phyloP scores from a whole-genome alignment of 2,888 invertebrate genomes.

The Leptinotarsa peninsularis region DNA sequence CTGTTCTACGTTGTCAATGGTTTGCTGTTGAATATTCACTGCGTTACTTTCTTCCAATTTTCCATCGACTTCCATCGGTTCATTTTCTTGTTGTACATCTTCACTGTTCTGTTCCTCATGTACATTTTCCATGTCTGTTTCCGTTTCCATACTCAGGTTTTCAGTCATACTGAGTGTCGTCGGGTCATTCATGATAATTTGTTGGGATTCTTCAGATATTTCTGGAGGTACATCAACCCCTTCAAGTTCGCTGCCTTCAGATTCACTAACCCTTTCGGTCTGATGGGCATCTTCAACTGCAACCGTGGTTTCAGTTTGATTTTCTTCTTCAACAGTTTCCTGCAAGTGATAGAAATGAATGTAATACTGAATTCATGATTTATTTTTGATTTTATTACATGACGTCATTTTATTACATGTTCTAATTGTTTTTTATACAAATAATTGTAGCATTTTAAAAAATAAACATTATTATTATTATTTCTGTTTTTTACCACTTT shows the following conservation, averaged over 20 bases:
- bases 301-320: background rate
- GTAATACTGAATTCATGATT: background rate
- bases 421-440: too few species aligned
- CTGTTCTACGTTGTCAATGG: background rate
- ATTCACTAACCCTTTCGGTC: background rate
- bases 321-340: constrained; percentile 10
- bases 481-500: too few species aligned
- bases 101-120: constrained; percentile 5
- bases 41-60: constrained; percentile 4
- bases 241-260: constrained; percentile 2
- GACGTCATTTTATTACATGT: too few species aligned
- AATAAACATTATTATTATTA: too few species aligned
- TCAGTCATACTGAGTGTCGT: background rate
- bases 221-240: constrained; percentile 36
- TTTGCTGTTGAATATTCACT: background rate
- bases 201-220: background rate
- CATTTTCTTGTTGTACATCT: constrained; percentile 26
- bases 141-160: background rate
- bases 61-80: constrained; percentile 52
- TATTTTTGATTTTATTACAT: too few species aligned
- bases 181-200: constrained; percentile 28
- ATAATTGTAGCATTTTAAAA: too few species aligned
- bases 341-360: background rate
- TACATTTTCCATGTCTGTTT: constrained; percentile 3
- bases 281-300: background rate